Base-by-base conservation (phyloP, 92 coral and sea anemone genomes). In the Diadumene lineata region DNA sequence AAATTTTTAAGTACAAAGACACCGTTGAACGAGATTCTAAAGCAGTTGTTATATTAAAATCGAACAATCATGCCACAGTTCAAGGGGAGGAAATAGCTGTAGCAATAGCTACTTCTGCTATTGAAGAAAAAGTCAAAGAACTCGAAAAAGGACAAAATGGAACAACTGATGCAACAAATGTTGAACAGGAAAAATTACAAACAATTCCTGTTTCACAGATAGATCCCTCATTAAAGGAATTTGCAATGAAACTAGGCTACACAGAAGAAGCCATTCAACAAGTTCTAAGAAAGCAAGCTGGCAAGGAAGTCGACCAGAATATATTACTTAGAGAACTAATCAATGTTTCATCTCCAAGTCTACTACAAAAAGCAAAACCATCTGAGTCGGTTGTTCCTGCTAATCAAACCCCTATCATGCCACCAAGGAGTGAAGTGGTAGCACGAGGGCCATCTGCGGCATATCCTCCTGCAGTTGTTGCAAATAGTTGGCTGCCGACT, bases 171-270 rank as follows among this genome's bases (percentile, higher is more conserved):
- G 10, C 57, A 32, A 26, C 43, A 19, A 30, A 34, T 29, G 22
- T 23, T 22, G 77, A 72, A 56, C 66, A 72, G 34, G 77, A 72
- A 72, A 72, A 56, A 29, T 23, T 23, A 0, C 77, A 72, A 32
- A 19, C 3, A 2, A 16, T 55, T 34, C 77, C 77, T 17, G 77
- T 72, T 15, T 61, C 53, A 11, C 60, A 73, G 13, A 89, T 91
- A 25, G 90, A 92, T 51, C 96, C 91, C 13, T 82, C 91, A 15
- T 68, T 96, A 68, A 82, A 88, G 61, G 99, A 89, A 22, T 96
- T 96, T 85, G 99, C 99, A 1, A 53, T 86, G 43, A 96, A 96
- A 74, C 93, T 96, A 11, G 97, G 97, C 17, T 96, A 96, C 69
- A 88, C 97, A 0, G 79, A 92, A 56, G 87, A 87, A 57, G 96